phyloP scores from a whole-genome alignment of 2,888 invertebrate species.

The Archaeoteleia sp. region DNA sequence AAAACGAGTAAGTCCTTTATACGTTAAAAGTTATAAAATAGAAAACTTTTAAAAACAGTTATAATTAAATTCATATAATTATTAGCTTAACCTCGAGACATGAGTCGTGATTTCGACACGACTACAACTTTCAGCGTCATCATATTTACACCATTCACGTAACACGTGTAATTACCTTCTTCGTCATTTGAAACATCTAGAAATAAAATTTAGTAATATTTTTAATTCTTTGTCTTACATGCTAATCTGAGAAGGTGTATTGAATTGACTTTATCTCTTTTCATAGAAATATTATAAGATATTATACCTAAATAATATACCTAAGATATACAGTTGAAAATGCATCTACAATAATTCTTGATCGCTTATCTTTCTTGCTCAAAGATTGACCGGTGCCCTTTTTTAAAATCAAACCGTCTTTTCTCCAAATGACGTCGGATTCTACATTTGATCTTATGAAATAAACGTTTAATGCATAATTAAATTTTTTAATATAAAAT shows the following conservation, averaged over 20 bases:
- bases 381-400: conserved; percentile 68
- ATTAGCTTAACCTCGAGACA: conserved; percentile 75
- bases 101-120: conserved; percentile 75
- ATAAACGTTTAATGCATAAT: too few relatives aligned
- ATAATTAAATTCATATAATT: conserved; percentile 2
- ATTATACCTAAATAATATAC: conserved; percentile 1
- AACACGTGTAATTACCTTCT: conserved; percentile 83
- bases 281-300: not conserved
- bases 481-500: too few relatives aligned
- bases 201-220: not conserved
- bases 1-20: not conserved
- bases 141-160: conserved; percentile 78
- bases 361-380: conserved; percentile 71
- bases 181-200: conserved; percentile 79
- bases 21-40: not conserved
- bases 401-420: conserved; percentile 75
- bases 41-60: not conserved
- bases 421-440: conserved; percentile 78
- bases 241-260: too few relatives aligned
- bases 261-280: too few relatives aligned
- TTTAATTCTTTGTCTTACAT: too few relatives aligned
- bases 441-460: conserved; percentile 73
- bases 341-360: conserved; percentile 77
- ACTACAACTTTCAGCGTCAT: conserved; percentile 77
- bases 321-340: conserved; percentile 78